These are phyloP conservation scores for Clistopyga incitator DNA, from an alignment of 2,888 invertebrate genomes.

Conservation along the genomic window DNA sequence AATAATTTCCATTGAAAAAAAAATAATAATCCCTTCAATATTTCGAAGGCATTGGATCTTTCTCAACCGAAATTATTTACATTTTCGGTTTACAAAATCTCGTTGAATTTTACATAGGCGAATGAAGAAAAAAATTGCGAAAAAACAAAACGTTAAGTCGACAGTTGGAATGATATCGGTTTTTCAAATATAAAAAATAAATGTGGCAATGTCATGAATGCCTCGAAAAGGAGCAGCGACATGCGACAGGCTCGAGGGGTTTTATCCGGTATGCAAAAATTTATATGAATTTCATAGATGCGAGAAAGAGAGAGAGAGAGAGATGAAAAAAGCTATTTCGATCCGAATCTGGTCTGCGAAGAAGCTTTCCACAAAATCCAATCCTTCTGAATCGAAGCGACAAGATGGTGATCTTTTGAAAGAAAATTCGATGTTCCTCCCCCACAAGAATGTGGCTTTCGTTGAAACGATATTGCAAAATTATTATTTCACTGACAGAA, in stretches of 20 bases:
- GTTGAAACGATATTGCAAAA: too few relatives aligned
- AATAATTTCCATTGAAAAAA: too few relatives aligned
- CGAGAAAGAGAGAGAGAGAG: neutral
- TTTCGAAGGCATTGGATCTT: too few relatives aligned
- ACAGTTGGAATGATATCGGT: conserved; percentile 2
- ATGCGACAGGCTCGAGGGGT: neutral
- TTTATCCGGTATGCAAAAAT: neutral
- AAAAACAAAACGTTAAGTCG: neutral
- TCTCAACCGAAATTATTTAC: too few relatives aligned
- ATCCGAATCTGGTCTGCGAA: conserved; percentile 1
- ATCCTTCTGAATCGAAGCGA: conserved; percentile 8
- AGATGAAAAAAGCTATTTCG: conserved; percentile 13
- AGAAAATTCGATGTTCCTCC: too few relatives aligned
- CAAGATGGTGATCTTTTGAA: too few relatives aligned
- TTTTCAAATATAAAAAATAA: neutral
- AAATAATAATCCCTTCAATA: too few relatives aligned
- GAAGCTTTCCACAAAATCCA: conserved; percentile 28
- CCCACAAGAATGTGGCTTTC: too few relatives aligned
- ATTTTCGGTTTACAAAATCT: too few relatives aligned
- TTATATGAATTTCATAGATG: neutral
- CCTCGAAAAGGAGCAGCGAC: neutral
- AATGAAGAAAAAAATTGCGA: too few relatives aligned
- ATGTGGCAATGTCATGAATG: neutral
- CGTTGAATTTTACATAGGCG: too few relatives aligned
- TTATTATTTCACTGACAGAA: too few relatives aligned